These are phyloP conservation scores for Lindbergichthys nudifrons DNA, from an alignment of 2,797 vertebrate species.

Conservation along the genomic window DNA sequence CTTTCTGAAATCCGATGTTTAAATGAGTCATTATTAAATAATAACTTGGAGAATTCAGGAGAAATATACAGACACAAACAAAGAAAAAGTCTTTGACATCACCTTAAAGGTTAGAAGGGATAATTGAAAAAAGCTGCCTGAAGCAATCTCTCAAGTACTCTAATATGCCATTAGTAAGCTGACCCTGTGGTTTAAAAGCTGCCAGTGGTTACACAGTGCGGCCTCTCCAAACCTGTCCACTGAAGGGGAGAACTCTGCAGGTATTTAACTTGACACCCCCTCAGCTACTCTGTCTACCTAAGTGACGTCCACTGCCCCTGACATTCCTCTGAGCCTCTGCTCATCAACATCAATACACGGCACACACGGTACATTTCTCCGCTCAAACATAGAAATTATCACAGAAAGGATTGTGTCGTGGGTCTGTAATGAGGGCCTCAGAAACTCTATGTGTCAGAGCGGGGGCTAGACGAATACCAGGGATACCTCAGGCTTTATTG, in stretches of 20 bases:
- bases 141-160: background rate
- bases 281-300: constrained; percentile 17
- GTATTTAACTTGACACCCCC: constrained; percentile 43
- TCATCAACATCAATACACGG: constrained; percentile 43
- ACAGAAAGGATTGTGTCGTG: constrained; percentile 28
- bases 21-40: too few relatives aligned
- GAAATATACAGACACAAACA: too few relatives aligned
- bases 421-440: constrained; percentile 62
- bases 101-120: too few relatives aligned
- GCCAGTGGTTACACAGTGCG: background rate
- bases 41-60: too few relatives aligned
- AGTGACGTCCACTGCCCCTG: constrained; percentile 24
- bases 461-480: constrained; percentile 85
- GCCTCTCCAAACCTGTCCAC: constrained; percentile 59
- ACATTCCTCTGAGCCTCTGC: constrained; percentile 46
- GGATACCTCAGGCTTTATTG: constrained; percentile 80
- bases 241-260: constrained; percentile 31
- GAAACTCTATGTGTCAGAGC: constrained; percentile 61
- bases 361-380: constrained; percentile 42
- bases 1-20: too few relatives aligned
- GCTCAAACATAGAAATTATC: constrained; percentile 60
- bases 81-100: too few relatives aligned
- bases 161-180: background rate
- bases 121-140: background rate
- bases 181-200: constrained; percentile 25